These are phyloP conservation scores for Melanotus villosus DNA, from an alignment of 2,888 invertebrate genomes.

Conservation along the genomic window DNA sequence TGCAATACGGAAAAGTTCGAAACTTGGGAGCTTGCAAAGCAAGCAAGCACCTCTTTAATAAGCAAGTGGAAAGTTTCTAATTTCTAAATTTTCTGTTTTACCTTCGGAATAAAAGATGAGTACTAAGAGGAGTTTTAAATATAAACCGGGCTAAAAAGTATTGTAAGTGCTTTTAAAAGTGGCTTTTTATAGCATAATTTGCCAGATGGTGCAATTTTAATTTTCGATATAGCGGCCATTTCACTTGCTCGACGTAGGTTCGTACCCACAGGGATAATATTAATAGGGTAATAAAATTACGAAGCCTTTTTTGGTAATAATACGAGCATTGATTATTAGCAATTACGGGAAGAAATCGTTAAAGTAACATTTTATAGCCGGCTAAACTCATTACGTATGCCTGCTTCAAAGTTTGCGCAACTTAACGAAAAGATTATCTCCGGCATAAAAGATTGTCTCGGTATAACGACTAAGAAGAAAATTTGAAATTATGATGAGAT, in stretches of 20 bases:
- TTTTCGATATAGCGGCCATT: slow-evolving; percentile 41
- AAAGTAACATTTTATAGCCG: slow-evolving; percentile 1
- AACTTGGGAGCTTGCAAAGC: slow-evolving; percentile 15
- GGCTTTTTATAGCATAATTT: slow-evolving; percentile 43
- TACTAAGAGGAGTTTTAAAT: slow-evolving; percentile 41
- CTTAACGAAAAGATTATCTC: background rate
- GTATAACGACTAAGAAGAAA: background rate
- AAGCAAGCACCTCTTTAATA: slow-evolving; percentile 31
- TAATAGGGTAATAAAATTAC: slow-evolving; percentile 37
- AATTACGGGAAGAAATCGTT: slow-evolving; percentile 7
- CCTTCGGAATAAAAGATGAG: slow-evolving; percentile 41
- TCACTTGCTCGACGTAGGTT: slow-evolving; percentile 14
- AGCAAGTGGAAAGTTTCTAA: slow-evolving; percentile 40
- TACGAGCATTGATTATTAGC: slow-evolving; percentile 11
- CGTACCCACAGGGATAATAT: slow-evolving; percentile 24
- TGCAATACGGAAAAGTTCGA: background rate
- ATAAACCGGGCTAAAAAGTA: slow-evolving; percentile 40
- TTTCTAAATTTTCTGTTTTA: slow-evolving; percentile 43
- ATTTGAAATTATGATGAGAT: slow-evolving; percentile 12
- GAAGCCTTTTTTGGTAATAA: slow-evolving; percentile 30
- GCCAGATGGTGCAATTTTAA: slow-evolving; percentile 47
- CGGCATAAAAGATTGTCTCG: background rate
- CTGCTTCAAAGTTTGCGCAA: background rate
- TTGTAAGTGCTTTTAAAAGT: slow-evolving; percentile 44
- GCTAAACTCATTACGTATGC: background rate